These are phyloP conservation scores for Bombus confusus DNA, from an alignment of 1,140 invertebrate species.

Conservation along the genomic window DNA sequence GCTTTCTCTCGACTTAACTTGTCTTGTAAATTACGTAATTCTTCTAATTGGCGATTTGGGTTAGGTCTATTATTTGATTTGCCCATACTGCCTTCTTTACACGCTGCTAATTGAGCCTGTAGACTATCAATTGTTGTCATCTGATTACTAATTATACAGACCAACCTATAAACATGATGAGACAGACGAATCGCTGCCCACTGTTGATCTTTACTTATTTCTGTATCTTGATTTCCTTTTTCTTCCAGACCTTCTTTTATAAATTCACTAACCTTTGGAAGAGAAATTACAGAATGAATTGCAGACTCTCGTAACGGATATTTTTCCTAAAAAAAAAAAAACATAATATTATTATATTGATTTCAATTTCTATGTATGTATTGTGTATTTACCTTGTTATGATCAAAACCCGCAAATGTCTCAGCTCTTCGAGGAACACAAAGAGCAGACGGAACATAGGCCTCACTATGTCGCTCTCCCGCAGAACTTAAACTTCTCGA, in stretches of 20 bases:
- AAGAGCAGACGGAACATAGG: constrained; percentile 91
- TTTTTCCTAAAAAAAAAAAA: constrained; percentile 77
- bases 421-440: constrained; percentile 92
- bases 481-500: constrained; percentile 95
- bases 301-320: constrained; percentile 82
- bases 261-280: constrained; percentile 61
- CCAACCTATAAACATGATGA: constrained; percentile 91
- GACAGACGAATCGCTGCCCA: constrained; percentile 89
- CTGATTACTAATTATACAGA: constrained; percentile 92
- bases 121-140: constrained; percentile 92
- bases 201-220: constrained; percentile 84
- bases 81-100: constrained; percentile 74
- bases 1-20: constrained; percentile 91
- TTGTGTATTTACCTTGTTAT: constrained; percentile 80
- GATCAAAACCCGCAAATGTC: constrained; percentile 97
- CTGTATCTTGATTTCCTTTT: constrained; percentile 64
- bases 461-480: constrained; percentile 93
- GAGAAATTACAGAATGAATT: constrained; percentile 64
- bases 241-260: constrained; percentile 64
- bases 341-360: not conserved
- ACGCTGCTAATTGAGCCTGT: constrained; percentile 85
- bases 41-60: constrained; percentile 87
- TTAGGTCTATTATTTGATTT: constrained; percentile 83
- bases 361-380: not conserved
- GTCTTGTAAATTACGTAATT: constrained; percentile 89